A percentile compares a stretch with the other conserved stretches of the same genome.
These are phyloP conservation scores for Muschampia plurimacula DNA, from an alignment of 2,888 invertebrate genomes.

Conservation along the genomic window DNA sequence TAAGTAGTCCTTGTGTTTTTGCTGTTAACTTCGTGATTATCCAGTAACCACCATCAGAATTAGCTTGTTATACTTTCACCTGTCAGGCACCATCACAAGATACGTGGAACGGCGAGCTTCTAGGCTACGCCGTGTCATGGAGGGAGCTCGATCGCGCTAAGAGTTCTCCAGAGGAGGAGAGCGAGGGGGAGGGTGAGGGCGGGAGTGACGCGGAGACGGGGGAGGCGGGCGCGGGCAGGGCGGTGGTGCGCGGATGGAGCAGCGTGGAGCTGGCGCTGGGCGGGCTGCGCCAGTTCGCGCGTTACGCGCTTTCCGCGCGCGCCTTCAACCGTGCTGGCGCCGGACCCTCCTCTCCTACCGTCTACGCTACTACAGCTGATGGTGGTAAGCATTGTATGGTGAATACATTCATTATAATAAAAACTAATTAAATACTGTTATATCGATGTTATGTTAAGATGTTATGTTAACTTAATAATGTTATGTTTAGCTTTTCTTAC, in stretches of 20 bases:
- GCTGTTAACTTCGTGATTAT: not conserved
- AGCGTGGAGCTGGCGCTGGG: slow-evolving; percentile 87
- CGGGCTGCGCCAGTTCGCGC: slow-evolving; percentile 89
- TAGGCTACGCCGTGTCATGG: slow-evolving; percentile 90
- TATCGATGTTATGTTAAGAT: too few species aligned
- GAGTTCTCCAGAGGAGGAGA: slow-evolving; percentile 32
- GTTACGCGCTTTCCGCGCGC: slow-evolving; percentile 91
- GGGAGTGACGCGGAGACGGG: slow-evolving; percentile 54
- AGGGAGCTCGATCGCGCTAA: slow-evolving; percentile 54
- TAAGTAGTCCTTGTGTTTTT: slow-evolving; percentile 59
- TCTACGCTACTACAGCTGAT: slow-evolving; percentile 91
- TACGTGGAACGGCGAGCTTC: slow-evolving; percentile 90
- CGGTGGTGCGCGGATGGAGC: slow-evolving; percentile 87
- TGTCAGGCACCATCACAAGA: slow-evolving; percentile 87
- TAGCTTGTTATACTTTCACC: not conserved
- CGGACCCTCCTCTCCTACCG: slow-evolving; percentile 90
- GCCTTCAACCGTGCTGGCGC: slow-evolving; percentile 93
- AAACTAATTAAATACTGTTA: too few species aligned
- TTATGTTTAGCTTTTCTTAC: too few species aligned
- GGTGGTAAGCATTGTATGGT: slow-evolving; percentile 83
- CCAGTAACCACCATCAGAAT: not conserved
- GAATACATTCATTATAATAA: too few species aligned
- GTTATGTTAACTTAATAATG: too few species aligned
- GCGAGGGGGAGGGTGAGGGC: slow-evolving; percentile 28
- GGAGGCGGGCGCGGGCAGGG: slow-evolving; percentile 53